Conservation (phyloP, 2,888 invertebrate species). For the Limnephilus rhombicus region DNA sequence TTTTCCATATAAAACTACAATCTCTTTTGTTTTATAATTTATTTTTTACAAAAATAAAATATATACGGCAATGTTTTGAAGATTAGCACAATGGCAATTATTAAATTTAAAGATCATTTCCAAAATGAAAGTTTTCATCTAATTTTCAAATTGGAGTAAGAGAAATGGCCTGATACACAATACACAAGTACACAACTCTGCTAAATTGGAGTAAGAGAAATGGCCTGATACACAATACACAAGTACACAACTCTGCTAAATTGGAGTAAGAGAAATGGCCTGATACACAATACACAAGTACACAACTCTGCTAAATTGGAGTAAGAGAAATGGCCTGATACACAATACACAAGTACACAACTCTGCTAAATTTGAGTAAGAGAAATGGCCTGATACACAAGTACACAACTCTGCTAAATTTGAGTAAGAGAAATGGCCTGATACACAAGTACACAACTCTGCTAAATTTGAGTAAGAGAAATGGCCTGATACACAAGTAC, state of each 20-base stretch:
- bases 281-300: not conserved
- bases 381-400: not conserved
- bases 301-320: not conserved
- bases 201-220: not conserved
- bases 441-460: not conserved
- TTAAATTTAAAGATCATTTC: too few relatives aligned
- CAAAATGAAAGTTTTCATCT: too few relatives aligned
- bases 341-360: not conserved
- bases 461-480: not conserved
- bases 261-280: not conserved
- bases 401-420: not conserved
- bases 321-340: not conserved
- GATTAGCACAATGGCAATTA: not conserved
- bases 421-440: not conserved
- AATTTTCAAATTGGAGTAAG: not conserved
- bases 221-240: not conserved
- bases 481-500: not conserved
- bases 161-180: not conserved
- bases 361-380: not conserved
- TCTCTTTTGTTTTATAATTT: not conserved
- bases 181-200: not conserved
- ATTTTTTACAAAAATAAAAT: too few relatives aligned
- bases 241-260: not conserved
- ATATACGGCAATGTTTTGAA: not conserved
- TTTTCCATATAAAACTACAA: too few relatives aligned